These are phyloP conservation scores for Peromyscus polionotus DNA, from an alignment of 2,113 vertebrate species.

Conservation along the genomic window DNA sequence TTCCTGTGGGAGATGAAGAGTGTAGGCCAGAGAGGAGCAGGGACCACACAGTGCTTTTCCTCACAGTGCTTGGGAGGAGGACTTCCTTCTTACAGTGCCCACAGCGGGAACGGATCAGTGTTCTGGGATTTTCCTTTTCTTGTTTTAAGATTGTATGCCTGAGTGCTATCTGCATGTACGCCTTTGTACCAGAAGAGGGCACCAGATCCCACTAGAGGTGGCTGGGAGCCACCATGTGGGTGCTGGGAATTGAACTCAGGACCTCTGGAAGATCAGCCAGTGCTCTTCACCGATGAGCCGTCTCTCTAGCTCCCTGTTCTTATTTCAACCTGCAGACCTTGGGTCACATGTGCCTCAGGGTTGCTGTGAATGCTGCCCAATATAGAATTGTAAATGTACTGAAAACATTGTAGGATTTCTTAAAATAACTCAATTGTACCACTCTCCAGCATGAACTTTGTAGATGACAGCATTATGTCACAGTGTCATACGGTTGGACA, in stretches of 20 bases:
- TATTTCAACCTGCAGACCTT: neutral
- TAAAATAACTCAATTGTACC: neutral
- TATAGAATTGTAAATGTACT: neutral
- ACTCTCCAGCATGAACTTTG: neutral
- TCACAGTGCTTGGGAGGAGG: rapidly evolving
- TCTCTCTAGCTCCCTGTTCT: too few relatives aligned
- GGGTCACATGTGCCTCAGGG: too few relatives aligned
- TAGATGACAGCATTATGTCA: neutral
- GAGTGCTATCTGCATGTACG: too few relatives aligned
- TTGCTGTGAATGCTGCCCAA: neutral
- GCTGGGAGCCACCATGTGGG: too few relatives aligned
- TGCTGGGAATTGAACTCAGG: too few relatives aligned
- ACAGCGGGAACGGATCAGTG: neutral
- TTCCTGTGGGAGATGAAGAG: neutral
- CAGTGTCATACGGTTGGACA: neutral
- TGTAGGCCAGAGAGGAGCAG: neutral
- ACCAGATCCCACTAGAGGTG: too few relatives aligned
- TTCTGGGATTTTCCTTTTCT: too few relatives aligned
- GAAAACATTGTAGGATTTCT: neutral
- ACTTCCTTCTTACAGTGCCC: neutral
- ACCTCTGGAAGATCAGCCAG: too few relatives aligned
- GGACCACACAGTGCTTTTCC: neutral
- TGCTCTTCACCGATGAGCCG: too few relatives aligned
- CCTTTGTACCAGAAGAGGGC: too few relatives aligned
- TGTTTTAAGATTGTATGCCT: too few relatives aligned